phyloP scores from a whole-genome alignment of 2,113 vertebrate species.

The Nyctereutes procyonoides region DNA sequence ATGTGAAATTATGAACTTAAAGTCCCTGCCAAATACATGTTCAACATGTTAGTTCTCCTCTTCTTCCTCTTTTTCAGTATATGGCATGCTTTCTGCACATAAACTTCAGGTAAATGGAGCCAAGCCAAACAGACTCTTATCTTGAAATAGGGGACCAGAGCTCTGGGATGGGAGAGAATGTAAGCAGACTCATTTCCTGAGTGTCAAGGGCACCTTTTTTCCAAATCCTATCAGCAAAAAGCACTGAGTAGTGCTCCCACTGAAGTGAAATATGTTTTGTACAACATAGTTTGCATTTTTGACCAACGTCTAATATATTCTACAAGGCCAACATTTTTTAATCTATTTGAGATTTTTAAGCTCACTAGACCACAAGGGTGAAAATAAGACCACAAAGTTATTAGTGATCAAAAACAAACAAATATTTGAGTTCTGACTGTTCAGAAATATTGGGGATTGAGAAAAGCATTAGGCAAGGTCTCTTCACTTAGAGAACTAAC shows the following conservation, averaged over 20 bases:
- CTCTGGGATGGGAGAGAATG: neutral
- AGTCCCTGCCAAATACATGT: neutral
- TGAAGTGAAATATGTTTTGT: neutral
- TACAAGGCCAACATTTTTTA: neutral
- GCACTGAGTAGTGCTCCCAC: neutral
- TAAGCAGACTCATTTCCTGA: neutral
- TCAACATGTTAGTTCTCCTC: neutral
- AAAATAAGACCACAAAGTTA: slow-evolving; percentile 18
- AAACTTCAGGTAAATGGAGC: neutral
- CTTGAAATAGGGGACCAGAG: neutral
- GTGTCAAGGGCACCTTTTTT: neutral
- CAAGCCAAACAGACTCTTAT: neutral
- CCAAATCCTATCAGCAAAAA: neutral
- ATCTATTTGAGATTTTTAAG: neutral
- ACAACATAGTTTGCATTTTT: neutral
- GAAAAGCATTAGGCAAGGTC: neutral
- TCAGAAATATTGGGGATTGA: neutral
- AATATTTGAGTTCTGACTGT: neutral
- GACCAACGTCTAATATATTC: neutral
- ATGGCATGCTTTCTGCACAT: neutral
- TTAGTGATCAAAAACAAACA: neutral
- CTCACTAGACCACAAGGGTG: neutral
- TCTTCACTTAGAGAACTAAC: neutral
- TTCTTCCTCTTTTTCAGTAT: slow-evolving; percentile 1
- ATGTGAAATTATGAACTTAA: neutral